phyloP scores from a whole-genome alignment of 2,888 invertebrate species.

The Smittia aterrima region DNA sequence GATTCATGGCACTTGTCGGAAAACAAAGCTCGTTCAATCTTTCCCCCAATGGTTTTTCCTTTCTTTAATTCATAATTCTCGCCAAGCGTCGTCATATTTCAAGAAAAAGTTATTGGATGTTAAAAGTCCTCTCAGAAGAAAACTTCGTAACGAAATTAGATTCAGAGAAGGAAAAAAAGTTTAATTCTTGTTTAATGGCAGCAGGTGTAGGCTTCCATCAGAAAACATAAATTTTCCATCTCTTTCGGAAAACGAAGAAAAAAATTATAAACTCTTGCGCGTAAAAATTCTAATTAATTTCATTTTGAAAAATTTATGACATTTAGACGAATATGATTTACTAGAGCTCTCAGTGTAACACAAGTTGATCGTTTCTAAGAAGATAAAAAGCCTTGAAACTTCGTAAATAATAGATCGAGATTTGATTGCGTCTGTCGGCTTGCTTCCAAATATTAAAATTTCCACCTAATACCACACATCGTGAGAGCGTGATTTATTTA shows the following conservation, averaged over 20 bases:
- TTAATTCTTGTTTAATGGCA: slow-evolving; percentile 32
- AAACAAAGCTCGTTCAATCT: no score
- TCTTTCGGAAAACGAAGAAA: not conserved
- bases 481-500: not conserved
- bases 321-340: slow-evolving; percentile 28
- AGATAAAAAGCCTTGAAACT: no score
- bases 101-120: not conserved
- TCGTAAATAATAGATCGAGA: not conserved
- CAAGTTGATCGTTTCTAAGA: no score
- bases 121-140: not conserved
- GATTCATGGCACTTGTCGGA: no score
- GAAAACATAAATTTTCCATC: slow-evolving; percentile 1
- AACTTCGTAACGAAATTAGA: not conserved
- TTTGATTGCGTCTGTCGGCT: not conserved
- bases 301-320: slow-evolving; percentile 8
- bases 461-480: slow-evolving; percentile 11
- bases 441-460: not conserved
- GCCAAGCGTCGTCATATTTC: not conserved
- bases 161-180: slow-evolving; percentile 4
- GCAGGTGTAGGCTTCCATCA: slow-evolving; percentile 37
- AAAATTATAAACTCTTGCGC: not conserved
- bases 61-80: not conserved
- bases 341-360: not conserved
- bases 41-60: no score
- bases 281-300: slow-evolving; percentile 1